These are phyloP conservation scores for Eretmochelys imbricata DNA, from an alignment of 2,113 vertebrate species.

Conservation along the genomic window DNA sequence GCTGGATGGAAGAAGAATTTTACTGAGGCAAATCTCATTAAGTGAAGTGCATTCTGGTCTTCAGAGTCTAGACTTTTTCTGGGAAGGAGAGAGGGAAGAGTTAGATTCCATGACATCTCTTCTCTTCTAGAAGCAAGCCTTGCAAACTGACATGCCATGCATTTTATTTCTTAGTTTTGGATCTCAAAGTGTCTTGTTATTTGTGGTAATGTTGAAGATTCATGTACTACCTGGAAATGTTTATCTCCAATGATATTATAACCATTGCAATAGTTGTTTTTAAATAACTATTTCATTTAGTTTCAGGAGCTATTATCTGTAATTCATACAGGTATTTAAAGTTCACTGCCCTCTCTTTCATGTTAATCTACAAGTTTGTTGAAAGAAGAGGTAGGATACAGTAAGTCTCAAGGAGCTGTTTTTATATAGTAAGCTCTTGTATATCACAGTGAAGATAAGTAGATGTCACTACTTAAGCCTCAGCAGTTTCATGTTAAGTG, in stretches of 20 bases:
- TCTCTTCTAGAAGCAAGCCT: constrained; percentile 7
- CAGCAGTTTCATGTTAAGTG: neutral
- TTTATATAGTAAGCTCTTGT: neutral
- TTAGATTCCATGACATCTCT: neutral
- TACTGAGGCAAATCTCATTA: neutral
- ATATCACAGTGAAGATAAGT: neutral
- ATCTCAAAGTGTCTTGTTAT: neutral
- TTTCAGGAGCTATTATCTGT: neutral
- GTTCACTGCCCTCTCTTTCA: neutral
- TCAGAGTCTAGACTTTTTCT: constrained; percentile 75
- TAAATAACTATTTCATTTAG: neutral
- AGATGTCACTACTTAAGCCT: neutral
- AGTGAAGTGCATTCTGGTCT: constrained; percentile 78
- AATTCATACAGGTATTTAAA: neutral
- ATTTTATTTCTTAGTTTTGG: neutral
- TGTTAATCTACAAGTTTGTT: neutral
- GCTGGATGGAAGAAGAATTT: constrained; percentile 39
- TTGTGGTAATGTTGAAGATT: neutral
- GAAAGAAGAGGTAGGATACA: neutral
- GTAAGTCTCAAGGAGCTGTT: neutral
- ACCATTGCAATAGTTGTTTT: neutral
- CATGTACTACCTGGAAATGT: neutral
- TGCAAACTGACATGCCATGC: neutral
- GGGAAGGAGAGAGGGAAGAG: constrained; percentile 35
- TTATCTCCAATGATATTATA: neutral